phyloP scores from a whole-genome alignment of 2,113 vertebrate species.

The Sakesphorus luctuosus region DNA sequence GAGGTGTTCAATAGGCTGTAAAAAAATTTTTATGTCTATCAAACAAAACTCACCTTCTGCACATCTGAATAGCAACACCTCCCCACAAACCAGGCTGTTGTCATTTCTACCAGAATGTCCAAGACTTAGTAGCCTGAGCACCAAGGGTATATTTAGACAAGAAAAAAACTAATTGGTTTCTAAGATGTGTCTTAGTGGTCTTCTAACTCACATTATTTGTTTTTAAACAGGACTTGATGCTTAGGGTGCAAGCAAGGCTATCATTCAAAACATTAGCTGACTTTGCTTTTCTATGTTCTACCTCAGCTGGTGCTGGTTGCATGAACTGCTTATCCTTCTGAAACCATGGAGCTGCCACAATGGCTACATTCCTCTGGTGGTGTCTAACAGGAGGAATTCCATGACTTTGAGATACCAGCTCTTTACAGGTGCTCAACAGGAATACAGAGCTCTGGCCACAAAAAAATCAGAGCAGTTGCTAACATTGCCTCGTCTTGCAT shows the following conservation, averaged over 20 bases:
- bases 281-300: not conserved
- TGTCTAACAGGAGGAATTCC: not conserved
- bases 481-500: not conserved
- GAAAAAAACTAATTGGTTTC: not conserved
- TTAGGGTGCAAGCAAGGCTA: not conserved
- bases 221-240: not conserved
- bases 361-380: not conserved
- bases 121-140: not conserved
- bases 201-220: not conserved
- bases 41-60: not conserved
- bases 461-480: not conserved
- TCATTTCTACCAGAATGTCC: not conserved
- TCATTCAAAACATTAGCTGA: not conserved
- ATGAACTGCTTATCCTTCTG: not conserved
- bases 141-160: not conserved
- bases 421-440: not conserved
- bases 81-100: not conserved
- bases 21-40: not conserved
- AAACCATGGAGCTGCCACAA: not conserved
- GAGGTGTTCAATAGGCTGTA: not conserved
- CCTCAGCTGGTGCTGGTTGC: not conserved
- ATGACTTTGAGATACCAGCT: fast-evolving
- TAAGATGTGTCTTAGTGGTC: not conserved
- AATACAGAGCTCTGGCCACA: not conserved
- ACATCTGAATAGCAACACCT: not conserved